Evolutionary conservation across 2,888 invertebrate species (phyloP).

Genomic region (Pycnomerus fuliginosus): DNA sequence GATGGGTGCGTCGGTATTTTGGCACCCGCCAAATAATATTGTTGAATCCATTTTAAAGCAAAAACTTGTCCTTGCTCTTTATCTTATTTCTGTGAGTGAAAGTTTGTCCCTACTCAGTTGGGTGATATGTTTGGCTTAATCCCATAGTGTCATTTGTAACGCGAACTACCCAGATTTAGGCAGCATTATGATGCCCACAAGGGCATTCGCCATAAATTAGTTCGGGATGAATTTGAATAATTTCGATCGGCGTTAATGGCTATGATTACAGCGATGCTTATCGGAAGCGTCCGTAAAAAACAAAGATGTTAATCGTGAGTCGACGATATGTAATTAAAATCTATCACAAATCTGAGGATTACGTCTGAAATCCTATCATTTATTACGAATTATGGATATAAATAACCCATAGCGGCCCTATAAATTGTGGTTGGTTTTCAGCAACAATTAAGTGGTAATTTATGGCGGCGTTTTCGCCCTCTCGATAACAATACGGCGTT

Average conservation of each 20-base stretch:
- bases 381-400: constrained; percentile 49
- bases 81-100: too few species aligned
- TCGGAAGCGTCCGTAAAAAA: constrained; percentile 42
- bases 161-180: too few species aligned
- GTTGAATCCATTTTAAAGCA: too few species aligned
- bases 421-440: constrained; percentile 49
- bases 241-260: constrained; percentile 35
- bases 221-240: constrained; percentile 38
- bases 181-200: too few species aligned
- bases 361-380: constrained; percentile 48
- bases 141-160: too few species aligned
- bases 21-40: too few species aligned
- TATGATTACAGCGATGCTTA: constrained; percentile 43
- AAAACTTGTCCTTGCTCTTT: too few species aligned
- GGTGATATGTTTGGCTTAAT: too few species aligned
- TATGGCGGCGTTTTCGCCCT: constrained; percentile 43
- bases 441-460: constrained; percentile 51
- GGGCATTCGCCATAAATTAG: too few species aligned
- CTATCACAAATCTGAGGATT: constrained; percentile 51
- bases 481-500: constrained; percentile 46
- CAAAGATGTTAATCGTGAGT: constrained; percentile 45
- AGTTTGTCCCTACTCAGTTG: too few species aligned
- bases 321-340: constrained; percentile 47
- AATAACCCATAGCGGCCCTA: constrained; percentile 44
- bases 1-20: too few species aligned